phyloP scores from a whole-genome alignment of 2,113 vertebrate genomes.

The Brienomyrus brachyistius region DNA sequence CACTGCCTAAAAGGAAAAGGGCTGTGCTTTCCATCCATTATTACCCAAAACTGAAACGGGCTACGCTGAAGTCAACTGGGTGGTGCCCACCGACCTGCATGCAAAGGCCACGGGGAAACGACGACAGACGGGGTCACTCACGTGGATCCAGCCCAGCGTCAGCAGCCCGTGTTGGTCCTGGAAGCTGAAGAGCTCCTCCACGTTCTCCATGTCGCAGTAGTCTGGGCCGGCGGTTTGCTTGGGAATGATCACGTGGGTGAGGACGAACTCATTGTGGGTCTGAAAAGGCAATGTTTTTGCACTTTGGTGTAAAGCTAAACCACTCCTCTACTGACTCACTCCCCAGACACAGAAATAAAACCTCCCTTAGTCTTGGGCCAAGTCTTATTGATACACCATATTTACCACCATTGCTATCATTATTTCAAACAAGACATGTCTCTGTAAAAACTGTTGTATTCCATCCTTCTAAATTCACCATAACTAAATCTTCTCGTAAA shows the following conservation, averaged over 20 bases:
- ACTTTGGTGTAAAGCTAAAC: background rate
- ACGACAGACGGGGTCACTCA: constrained; percentile 33
- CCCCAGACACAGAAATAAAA: background rate
- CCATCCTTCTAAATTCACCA: background rate
- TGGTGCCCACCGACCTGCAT: background rate
- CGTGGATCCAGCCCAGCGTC: constrained; percentile 94
- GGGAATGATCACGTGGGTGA: constrained; percentile 88
- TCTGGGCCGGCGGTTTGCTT: constrained; percentile 89
- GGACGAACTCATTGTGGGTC: constrained; percentile 83
- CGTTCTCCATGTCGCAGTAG: constrained; percentile 92
- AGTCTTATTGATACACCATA: background rate
- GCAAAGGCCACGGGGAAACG: background rate
- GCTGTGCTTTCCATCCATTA: background rate
- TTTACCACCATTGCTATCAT: background rate
- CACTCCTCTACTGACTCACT: background rate
- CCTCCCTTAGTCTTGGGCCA: background rate
- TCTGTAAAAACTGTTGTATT: background rate
- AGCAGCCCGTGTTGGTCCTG: constrained; percentile 88
- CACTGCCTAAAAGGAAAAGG: background rate
- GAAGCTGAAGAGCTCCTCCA: constrained; percentile 85
- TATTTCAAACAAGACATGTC: background rate
- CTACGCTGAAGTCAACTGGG: background rate
- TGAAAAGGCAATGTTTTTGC: constrained; percentile 36
- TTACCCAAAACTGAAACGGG: background rate
- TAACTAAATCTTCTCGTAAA: background rate